phyloP scores from a whole-genome alignment of 2,113 vertebrate genomes.

The Jacana jacana region DNA sequence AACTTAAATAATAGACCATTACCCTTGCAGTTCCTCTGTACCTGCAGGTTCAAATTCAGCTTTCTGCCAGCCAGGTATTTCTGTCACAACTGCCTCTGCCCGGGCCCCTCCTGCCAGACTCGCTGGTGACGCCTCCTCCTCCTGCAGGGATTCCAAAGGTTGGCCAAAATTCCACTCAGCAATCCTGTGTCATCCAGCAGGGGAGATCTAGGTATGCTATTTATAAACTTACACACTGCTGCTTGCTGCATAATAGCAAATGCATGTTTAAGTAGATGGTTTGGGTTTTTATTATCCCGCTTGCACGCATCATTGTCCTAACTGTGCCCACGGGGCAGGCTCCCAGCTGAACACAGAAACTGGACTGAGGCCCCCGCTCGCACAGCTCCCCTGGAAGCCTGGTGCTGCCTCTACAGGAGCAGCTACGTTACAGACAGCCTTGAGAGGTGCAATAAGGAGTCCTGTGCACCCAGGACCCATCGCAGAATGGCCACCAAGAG shows the following conservation, averaged over 20 bases:
- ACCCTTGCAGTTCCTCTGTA: not conserved
- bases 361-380: not conserved
- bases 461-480: rapidly evolving
- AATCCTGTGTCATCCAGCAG: not conserved
- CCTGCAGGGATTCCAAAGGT: not conserved
- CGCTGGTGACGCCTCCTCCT: not conserved
- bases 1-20: not conserved
- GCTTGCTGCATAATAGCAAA: not conserved
- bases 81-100: not conserved
- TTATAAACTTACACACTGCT: not conserved
- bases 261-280: not conserved
- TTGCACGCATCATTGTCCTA: not conserved
- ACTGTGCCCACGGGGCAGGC: not conserved
- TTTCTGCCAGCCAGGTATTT: not conserved
- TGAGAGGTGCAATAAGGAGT: not conserved
- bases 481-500: not conserved
- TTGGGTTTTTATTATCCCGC: not conserved
- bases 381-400: not conserved
- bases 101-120: not conserved
- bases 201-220: not conserved
- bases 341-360: not conserved
- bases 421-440: not conserved
- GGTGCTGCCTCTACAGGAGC: not conserved
- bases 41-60: not conserved
- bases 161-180: not conserved